Conservation (phyloP, 2,797 vertebrate genomes). For the Hyperoplus lanceolatus region DNA sequence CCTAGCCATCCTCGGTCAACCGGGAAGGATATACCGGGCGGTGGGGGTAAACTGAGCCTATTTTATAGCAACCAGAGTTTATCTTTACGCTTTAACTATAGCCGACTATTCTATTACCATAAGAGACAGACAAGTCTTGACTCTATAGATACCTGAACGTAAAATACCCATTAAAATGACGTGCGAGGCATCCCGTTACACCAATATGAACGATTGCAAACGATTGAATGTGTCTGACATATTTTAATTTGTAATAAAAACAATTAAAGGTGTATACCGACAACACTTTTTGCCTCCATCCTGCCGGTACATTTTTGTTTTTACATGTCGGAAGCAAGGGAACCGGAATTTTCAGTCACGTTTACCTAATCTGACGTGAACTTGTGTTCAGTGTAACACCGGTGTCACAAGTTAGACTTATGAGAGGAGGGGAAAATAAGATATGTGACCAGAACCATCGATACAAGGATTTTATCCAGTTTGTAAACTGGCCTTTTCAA, state of each 20-base stretch:
- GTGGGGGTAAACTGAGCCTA: background rate
- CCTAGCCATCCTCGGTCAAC: constrained; percentile 41
- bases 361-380: background rate
- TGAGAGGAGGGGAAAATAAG: no score
- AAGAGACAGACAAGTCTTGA: background rate
- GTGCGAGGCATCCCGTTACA: background rate
- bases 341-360: background rate
- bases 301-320: no score
- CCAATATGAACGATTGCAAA: background rate
- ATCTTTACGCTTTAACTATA: accelerated
- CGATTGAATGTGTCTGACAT: background rate
- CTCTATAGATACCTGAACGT: background rate
- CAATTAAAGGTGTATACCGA: accelerated
- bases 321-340: no score
- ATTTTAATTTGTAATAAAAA: no score
- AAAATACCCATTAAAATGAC: background rate
- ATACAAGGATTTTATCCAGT: background rate
- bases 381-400: background rate
- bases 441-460: no score
- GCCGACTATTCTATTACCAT: no score
- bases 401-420: no score
- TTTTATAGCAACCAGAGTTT: accelerated
- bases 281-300: background rate
- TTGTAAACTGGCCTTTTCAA: background rate
- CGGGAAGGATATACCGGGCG: constrained; percentile 27